phyloP scores from a whole-genome alignment of 2,888 invertebrate genomes.

The Epirrhoe alternata region DNA sequence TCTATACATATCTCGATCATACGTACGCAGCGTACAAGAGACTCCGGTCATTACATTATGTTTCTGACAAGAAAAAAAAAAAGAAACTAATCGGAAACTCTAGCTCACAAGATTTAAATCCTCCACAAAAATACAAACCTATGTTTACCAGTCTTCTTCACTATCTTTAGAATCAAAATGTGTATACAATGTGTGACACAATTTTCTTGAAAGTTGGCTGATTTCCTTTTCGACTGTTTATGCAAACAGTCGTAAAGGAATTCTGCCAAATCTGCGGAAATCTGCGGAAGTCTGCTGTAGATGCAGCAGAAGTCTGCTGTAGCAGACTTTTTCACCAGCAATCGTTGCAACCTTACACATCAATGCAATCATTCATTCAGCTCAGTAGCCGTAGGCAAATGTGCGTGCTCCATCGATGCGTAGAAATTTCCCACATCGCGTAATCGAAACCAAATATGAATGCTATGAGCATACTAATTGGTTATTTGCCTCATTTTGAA shows the following conservation, averaged over 20 bases:
- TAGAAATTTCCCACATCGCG: slow-evolving; percentile 70
- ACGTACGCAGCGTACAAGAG: neutral
- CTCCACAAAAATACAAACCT: no score
- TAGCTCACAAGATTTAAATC: no score
- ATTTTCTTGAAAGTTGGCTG: no score
- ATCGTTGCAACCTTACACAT: slow-evolving; percentile 38
- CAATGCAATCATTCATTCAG: slow-evolving; percentile 39
- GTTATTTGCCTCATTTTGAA: slow-evolving; percentile 81
- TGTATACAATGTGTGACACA: no score
- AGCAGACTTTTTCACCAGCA: slow-evolving; percentile 10
- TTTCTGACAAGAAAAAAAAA: neutral
- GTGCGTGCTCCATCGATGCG: slow-evolving; percentile 55
- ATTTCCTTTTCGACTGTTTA: no score
- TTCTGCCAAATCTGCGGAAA: no score
- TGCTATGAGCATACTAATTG: slow-evolving; percentile 66
- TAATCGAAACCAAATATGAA: slow-evolving; percentile 75
- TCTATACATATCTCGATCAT: slow-evolving; percentile 46
- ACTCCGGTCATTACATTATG: neutral
- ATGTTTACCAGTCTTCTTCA: no score
- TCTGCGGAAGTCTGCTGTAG: no score
- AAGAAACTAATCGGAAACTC: neutral
- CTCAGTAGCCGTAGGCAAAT: slow-evolving; percentile 17
- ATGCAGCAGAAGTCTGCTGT: no score
- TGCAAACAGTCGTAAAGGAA: no score
- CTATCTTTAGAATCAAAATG: no score